Percentiles rank a stretch among this genome's conserved stretches.
Conservation (phyloP, 2,113 vertebrate genomes). For the Ptilorrhoa leucosticta region DNA sequence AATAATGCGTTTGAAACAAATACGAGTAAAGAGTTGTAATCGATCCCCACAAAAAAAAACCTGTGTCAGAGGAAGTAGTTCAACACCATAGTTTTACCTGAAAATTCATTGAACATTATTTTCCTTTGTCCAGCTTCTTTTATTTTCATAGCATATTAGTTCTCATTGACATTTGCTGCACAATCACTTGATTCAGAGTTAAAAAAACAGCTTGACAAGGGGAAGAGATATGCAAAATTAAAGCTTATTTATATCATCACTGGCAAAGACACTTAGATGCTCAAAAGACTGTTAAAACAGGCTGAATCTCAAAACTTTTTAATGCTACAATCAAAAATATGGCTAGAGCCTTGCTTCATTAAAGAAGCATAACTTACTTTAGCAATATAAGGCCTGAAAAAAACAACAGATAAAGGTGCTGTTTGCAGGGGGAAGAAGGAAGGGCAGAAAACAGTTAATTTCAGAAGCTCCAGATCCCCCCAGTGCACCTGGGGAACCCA, state of each 20-base stretch:
- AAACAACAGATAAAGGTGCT: not conserved
- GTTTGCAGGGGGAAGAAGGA: not conserved
- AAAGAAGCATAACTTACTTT: not conserved
- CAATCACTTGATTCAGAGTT: conserved; percentile 62
- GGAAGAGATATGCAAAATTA: conserved; percentile 58
- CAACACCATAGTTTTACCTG: not conserved
- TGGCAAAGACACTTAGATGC: not conserved
- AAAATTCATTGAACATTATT: not conserved
- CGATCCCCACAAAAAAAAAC: not conserved
- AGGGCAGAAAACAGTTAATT: not conserved
- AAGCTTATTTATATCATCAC: conserved; percentile 64
- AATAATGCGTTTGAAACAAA: not conserved
- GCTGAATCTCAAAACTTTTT: not conserved
- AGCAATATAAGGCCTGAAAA: not conserved
- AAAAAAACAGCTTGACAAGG: conserved; percentile 61
- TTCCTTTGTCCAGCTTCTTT: conserved; percentile 3
- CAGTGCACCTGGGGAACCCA: not conserved
- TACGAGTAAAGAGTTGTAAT: not conserved
- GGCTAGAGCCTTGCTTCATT: not conserved
- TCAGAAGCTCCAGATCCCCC: not conserved
- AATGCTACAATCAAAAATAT: not conserved
- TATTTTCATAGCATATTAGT: conserved; percentile 58
- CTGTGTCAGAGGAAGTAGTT: not conserved
- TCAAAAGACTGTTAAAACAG: conserved; percentile 20
- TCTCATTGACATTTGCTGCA: conserved; percentile 68